A percentile compares a stretch with the other conserved stretches of the same genome.
These are phyloP conservation scores for Danionella cerebrum DNA, from an alignment of 2,113 vertebrate genomes.

Conservation along the genomic window DNA sequence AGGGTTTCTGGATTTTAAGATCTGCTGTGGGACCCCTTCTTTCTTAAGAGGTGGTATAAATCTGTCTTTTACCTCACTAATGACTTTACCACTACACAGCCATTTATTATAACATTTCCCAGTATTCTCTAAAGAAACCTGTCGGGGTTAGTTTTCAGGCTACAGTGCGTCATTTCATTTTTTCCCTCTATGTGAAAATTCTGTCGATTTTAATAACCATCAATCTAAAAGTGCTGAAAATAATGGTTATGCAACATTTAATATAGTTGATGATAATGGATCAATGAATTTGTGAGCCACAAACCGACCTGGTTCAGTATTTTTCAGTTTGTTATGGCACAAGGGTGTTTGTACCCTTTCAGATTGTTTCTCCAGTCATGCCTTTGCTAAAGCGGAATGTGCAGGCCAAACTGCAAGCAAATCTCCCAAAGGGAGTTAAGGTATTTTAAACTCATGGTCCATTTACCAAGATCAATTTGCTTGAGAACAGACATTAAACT, in stretches of 20 bases:
- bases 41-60: background rate
- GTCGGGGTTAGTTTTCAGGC: background rate
- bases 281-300: no score
- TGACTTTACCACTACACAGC: constrained; percentile 25
- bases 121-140: background rate
- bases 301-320: no score
- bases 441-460: background rate
- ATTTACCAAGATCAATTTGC: background rate
- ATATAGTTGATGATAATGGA: no score
- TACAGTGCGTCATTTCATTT: background rate
- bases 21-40: background rate
- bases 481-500: background rate
- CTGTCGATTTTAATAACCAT: background rate
- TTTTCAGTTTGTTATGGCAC: no score
- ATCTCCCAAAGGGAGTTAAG: background rate
- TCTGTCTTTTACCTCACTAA: constrained; percentile 21
- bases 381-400: constrained; percentile 9
- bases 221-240: no score
- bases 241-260: no score
- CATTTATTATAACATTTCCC: constrained; percentile 1
- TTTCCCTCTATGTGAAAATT: background rate
- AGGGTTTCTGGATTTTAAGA: background rate
- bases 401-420: background rate
- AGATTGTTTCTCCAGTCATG: background rate
- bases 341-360: no score